These are phyloP conservation scores for Actinia equina DNA, from an alignment of 64 coral and sea anemone genomes.

Conservation along the genomic window DNA sequence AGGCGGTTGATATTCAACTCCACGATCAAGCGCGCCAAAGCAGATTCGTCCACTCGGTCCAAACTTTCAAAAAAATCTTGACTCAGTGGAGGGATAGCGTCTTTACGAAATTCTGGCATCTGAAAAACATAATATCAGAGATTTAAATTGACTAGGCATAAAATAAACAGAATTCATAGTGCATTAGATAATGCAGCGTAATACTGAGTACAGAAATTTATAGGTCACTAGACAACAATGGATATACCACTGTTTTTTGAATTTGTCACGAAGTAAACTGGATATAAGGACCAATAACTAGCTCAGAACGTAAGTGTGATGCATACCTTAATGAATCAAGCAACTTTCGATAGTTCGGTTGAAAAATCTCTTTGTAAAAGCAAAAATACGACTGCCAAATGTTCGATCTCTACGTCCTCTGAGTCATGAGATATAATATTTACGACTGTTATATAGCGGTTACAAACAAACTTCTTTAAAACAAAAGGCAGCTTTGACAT, in stretches of 20 bases:
- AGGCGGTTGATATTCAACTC: slow-evolving; percentile 47
- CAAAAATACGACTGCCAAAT: background rate
- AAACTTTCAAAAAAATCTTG: slow-evolving; percentile 66
- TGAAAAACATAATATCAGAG: slow-evolving; percentile 4
- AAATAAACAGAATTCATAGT: background rate
- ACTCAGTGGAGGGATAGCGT: slow-evolving; percentile 30
- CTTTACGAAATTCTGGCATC: slow-evolving; percentile 62
- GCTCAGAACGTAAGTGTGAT: background rate
- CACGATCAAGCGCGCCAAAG: slow-evolving; percentile 49
- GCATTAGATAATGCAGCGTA: background rate
- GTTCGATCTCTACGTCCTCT: background rate
- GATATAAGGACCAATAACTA: background rate
- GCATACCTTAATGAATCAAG: background rate
- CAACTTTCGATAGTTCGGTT: background rate
- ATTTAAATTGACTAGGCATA: background rate
- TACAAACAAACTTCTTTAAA: background rate
- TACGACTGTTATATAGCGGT: background rate
- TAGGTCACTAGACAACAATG: background rate
- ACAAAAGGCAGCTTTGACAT: background rate
- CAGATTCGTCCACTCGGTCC: slow-evolving; percentile 53
- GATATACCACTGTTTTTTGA: no score
- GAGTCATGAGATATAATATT: background rate
- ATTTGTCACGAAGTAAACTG: no score
- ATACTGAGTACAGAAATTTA: background rate
- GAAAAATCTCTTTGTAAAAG: background rate